These are phyloP conservation scores for Aurelia sp. DNA, from an alignment of 30 jellyfish, hydroid and myxozoan genomes.

Conservation along the genomic window DNA sequence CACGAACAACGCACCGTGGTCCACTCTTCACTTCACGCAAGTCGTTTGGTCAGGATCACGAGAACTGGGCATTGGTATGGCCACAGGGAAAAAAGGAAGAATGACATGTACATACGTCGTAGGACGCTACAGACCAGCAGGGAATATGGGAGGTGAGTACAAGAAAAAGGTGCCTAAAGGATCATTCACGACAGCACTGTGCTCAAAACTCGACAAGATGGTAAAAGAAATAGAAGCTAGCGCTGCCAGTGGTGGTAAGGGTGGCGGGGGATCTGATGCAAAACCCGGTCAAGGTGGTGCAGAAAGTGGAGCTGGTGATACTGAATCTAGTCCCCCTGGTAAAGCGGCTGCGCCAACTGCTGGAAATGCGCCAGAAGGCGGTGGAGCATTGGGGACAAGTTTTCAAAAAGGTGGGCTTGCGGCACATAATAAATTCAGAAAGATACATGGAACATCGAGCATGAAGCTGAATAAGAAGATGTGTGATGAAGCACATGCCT, in stretches of 20 bases:
- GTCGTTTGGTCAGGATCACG: constrained; percentile 93
- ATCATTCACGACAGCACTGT: constrained; percentile 35
- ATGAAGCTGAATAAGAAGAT: constrained; percentile 70
- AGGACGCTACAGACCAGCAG: constrained; percentile 89
- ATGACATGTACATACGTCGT: constrained; percentile 90
- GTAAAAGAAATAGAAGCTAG: constrained; percentile 38
- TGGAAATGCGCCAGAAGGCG: not conserved
- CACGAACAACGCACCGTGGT: constrained; percentile 27
- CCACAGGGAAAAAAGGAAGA: constrained; percentile 64
- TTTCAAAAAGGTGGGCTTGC: constrained; percentile 59
- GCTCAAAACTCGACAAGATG: constrained; percentile 57
- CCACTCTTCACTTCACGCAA: constrained; percentile 87
- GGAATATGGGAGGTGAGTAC: constrained; percentile 80
- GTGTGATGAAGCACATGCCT: constrained; percentile 72
- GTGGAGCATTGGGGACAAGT: not conserved
- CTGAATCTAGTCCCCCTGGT: constrained; percentile 41
- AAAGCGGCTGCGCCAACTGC: not conserved
- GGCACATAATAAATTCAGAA: constrained; percentile 89
- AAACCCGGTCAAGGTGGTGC: constrained; percentile 42
- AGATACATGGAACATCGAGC: constrained; percentile 75
- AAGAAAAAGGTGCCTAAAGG: constrained; percentile 90
- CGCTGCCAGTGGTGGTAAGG: constrained; percentile 13
- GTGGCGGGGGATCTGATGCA: not conserved
- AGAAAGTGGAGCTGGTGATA: constrained; percentile 49
- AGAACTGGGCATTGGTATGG: constrained; percentile 93